These are phyloP conservation scores for Agrochola circellaris DNA, from an alignment of 2,888 invertebrate species.

Conservation along the genomic window DNA sequence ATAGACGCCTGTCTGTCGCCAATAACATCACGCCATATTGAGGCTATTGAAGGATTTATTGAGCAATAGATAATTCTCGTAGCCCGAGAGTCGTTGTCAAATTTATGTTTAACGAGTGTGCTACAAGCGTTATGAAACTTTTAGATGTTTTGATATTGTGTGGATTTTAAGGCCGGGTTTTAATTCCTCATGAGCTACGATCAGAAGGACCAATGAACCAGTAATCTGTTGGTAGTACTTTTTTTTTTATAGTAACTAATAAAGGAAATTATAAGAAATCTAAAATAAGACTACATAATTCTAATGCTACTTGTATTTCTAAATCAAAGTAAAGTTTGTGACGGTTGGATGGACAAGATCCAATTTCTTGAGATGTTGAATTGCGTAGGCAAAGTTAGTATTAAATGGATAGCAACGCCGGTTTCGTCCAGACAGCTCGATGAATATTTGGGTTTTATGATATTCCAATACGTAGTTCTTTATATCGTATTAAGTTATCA, in stretches of 20 bases:
- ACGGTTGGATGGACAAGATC: not conserved
- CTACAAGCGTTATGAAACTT: conserved; percentile 46
- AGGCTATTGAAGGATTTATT: conserved; percentile 62
- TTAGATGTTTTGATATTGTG: conserved; percentile 15
- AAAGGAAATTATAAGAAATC: not conserved
- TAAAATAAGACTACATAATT: not conserved
- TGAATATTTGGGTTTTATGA: conserved; percentile 10
- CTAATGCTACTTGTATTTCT: too few relatives aligned
- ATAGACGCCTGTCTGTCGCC: conserved; percentile 61
- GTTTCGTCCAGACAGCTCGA: conserved; percentile 12
- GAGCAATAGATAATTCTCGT: conserved; percentile 62
- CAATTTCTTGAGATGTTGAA: conserved; percentile 8
- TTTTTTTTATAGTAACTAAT: too few relatives aligned
- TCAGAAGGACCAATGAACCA: not conserved
- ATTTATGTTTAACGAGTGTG: conserved; percentile 58
- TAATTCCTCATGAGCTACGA: not conserved
- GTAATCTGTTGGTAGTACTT: not conserved
- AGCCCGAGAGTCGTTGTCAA: conserved; percentile 54
- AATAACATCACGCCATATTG: conserved; percentile 49
- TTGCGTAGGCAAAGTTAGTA: conserved; percentile 11
- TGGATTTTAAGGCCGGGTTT: not conserved
- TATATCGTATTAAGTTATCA: conserved; percentile 10
- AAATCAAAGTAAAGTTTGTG: conserved; percentile 1
- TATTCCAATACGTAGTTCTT: conserved; percentile 20
- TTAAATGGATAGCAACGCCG: not conserved